These are phyloP conservation scores for Pseudobourletiella spinata DNA, from an alignment of 1,140 invertebrate genomes.

Conservation along the genomic window DNA sequence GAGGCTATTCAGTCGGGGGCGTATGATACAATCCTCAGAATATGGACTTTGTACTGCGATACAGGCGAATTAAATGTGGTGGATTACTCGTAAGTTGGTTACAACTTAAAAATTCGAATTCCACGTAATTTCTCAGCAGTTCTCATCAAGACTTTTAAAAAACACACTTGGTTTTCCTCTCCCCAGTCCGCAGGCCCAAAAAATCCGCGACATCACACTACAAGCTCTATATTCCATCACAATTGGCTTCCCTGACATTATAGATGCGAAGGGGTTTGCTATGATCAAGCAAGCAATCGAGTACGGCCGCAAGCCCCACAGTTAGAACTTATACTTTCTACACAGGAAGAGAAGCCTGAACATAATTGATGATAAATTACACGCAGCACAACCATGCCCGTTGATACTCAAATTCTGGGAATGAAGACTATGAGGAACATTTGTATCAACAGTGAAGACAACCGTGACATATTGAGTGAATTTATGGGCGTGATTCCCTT, in stretches of 20 bases:
- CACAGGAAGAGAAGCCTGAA: no score
- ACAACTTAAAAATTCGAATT: background rate
- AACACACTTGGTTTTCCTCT: background rate
- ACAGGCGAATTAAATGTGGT: slow-evolving; percentile 9
- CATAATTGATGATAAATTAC: background rate
- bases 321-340: no score
- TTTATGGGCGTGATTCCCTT: slow-evolving; percentile 8
- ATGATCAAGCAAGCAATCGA: slow-evolving; percentile 21
- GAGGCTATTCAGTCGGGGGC: slow-evolving; percentile 2
- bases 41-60: slow-evolving; percentile 15
- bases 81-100: slow-evolving; percentile 2
- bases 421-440: slow-evolving; percentile 28
- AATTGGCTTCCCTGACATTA: slow-evolving; percentile 16
- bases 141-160: background rate
- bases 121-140: no score
- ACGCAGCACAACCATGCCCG: slow-evolving; percentile 4
- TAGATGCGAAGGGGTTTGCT: slow-evolving; percentile 1
- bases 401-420: slow-evolving; percentile 13
- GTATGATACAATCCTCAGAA: slow-evolving; percentile 4
- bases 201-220: slow-evolving; percentile 8
- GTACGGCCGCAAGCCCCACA: no score
- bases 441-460: slow-evolving; percentile 28
- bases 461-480: slow-evolving; percentile 18
- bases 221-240: slow-evolving; percentile 1
- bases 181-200: background rate